These are phyloP conservation scores for Elephantulus edwardii DNA, from an alignment of 2,113 vertebrate genomes.

Conservation along the genomic window DNA sequence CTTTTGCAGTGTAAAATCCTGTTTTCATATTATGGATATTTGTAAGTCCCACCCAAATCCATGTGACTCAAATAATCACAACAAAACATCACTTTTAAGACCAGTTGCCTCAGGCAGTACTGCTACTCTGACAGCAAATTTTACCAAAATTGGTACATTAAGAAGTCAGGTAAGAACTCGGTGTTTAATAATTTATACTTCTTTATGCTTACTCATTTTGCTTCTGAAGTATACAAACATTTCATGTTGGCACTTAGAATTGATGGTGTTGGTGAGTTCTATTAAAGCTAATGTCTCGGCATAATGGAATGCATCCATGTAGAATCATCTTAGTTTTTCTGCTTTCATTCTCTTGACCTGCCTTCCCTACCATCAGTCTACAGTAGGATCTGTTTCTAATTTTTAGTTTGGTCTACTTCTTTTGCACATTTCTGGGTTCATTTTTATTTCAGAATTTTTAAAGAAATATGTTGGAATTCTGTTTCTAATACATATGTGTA, in stretches of 20 bases:
- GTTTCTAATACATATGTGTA: not conserved
- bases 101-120: constrained; percentile 87
- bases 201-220: not conserved
- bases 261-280: not conserved
- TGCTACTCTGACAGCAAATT: constrained; percentile 89
- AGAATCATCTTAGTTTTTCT: not conserved
- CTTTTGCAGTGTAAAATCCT: constrained; percentile 93
- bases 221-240: constrained; percentile 27
- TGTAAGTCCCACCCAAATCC: constrained; percentile 91
- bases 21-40: constrained; percentile 99
- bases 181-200: constrained; percentile 9
- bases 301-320: not conserved
- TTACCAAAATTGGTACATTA: constrained; percentile 92
- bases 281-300: not conserved
- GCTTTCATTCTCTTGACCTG: not conserved
- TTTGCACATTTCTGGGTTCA: constrained; percentile 60
- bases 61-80: constrained; percentile 90
- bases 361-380: not conserved
- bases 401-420: not conserved
- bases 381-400: not conserved
- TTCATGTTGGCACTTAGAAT: not conserved
- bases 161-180: constrained; percentile 90
- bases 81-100: constrained; percentile 92
- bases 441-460: not conserved
- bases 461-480: not conserved